These are phyloP conservation scores for Muscicapa striata DNA, from an alignment of 2,797 vertebrate genomes.

Conservation along the genomic window DNA sequence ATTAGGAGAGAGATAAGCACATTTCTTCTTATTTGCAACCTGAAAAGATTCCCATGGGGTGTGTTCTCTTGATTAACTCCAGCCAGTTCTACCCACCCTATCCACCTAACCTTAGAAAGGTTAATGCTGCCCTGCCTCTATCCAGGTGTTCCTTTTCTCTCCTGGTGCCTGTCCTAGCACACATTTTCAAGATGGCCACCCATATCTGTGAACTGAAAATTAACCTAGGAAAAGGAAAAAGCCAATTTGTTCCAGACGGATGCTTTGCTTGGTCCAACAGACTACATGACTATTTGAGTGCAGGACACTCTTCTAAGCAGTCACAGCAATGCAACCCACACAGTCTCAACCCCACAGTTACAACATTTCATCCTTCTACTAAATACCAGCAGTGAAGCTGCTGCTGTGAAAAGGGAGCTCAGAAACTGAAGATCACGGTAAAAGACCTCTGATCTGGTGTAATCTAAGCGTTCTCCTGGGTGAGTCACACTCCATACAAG, in stretches of 20 bases:
- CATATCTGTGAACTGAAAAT: not conserved
- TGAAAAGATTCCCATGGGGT: conserved; percentile 18
- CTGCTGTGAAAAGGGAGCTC: not conserved
- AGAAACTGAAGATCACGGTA: not conserved
- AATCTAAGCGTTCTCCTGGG: not conserved
- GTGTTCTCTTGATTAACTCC: conserved; percentile 16
- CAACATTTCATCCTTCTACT: not conserved
- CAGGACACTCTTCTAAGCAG: not conserved
- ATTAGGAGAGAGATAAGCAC: not conserved
- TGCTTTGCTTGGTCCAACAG: not conserved
- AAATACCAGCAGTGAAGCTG: not conserved
- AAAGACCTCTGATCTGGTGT: not conserved
- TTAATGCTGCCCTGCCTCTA: not conserved
- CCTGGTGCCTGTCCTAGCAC: not conserved
- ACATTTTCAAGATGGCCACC: not conserved
- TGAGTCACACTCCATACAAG: accelerated
- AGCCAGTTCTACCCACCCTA: conserved; percentile 9
- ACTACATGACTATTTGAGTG: not conserved
- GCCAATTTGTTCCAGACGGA: not conserved
- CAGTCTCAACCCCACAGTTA: not conserved
- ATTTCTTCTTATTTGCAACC: not conserved
- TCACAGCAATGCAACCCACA: not conserved
- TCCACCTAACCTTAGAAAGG: not conserved
- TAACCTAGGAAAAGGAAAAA: not conserved
- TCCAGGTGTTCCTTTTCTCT: not conserved